phyloP scores from a whole-genome alignment of 1,140 invertebrate genomes.

The Heliconius melpomene region DNA sequence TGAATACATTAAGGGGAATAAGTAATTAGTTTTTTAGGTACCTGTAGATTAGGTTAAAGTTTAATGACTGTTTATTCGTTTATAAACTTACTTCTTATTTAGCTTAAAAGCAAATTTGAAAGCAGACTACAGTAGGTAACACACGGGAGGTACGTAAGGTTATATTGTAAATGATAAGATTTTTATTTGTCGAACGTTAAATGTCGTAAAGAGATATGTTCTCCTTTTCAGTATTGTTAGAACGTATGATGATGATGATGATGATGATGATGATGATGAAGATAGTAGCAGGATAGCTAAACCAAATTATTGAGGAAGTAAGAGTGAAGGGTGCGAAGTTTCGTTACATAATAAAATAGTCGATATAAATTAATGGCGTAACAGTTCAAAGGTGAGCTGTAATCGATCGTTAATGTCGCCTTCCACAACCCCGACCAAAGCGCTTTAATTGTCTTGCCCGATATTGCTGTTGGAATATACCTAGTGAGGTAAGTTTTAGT shows the following conservation, averaged over 20 bases:
- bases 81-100: background rate
- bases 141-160: no score
- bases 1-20: background rate
- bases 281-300: no score
- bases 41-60: background rate
- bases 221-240: background rate
- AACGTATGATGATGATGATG: no score
- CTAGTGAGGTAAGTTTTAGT: background rate
- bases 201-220: background rate
- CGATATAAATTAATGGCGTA: conserved; percentile 21
- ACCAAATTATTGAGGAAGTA: background rate
- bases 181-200: background rate
- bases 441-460: background rate
- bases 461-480: conserved; percentile 2
- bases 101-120: background rate
- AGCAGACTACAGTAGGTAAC: background rate
- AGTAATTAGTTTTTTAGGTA: background rate
- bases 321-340: background rate
- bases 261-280: no score
- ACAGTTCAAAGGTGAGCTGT: conserved; percentile 32
- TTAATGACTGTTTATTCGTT: background rate
- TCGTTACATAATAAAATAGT: conserved; percentile 31
- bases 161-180: background rate
- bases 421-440: conserved; percentile 7
- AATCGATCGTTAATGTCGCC: conserved; percentile 37